phyloP scores from a whole-genome alignment of 2,797 vertebrate genomes.

The Myotis pilosus region DNA sequence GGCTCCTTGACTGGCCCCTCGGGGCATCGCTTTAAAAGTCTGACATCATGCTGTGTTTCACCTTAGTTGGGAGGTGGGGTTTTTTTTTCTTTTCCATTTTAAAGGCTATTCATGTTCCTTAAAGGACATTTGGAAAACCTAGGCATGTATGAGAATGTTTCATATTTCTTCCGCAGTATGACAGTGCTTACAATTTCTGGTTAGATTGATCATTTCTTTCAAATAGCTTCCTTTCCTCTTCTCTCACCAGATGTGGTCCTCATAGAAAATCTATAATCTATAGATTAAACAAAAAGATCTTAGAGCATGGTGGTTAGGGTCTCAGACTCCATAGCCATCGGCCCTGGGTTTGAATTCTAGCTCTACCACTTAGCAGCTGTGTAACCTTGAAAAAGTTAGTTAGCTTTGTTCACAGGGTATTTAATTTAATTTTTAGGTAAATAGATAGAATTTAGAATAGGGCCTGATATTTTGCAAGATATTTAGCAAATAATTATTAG shows the following conservation, averaged over 20 bases:
- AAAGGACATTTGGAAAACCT: slow-evolving; percentile 32
- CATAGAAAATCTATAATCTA: neutral
- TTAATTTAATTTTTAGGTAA: neutral
- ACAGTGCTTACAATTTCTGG: neutral
- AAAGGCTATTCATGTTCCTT: slow-evolving; percentile 20
- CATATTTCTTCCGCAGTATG: neutral
- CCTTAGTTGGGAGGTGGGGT: neutral
- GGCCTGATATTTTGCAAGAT: neutral
- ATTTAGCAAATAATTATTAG: neutral
- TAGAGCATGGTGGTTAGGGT: neutral
- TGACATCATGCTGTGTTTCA: neutral
- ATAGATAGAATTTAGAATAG: neutral
- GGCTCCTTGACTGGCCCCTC: neutral
- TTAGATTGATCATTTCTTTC: neutral
- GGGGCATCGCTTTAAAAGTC: neutral
- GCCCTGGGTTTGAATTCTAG: neutral
- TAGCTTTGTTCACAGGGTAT: neutral
- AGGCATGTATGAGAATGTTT: neutral
- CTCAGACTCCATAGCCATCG: neutral
- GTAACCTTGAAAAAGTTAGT: neutral
- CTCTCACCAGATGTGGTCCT: neutral
- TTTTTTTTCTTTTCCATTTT: neutral
- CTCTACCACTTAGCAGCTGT: neutral
- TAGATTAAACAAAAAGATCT: neutral
- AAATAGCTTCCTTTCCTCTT: slow-evolving; percentile 18